Evolutionary conservation across 2,888 invertebrate genomes (phyloP), one percentile per base, ranked within the genome.

Genomic region (Ophion ventricosus): DNA sequence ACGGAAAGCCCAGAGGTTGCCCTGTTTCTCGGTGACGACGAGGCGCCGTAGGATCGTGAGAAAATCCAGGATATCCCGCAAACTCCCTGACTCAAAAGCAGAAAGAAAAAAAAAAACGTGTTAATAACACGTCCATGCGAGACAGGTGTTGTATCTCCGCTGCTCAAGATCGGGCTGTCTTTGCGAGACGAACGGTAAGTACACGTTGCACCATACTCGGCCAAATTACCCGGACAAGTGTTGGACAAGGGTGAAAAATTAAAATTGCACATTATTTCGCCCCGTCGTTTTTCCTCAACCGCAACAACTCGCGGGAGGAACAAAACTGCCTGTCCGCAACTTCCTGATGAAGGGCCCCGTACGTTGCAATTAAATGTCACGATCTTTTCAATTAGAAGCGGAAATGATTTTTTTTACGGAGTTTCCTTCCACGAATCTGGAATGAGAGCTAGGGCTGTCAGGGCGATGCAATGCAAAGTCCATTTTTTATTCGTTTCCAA

Each of bases 31-130:
- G 35, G 57, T 54, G 76, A 26, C 69, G 77, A 61, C 29, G 61
- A 49, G 54, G n/a, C 20, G n/a, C 10, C 64, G 49, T 49, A 49
- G 26, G 23, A 81, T 81, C 91, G 90, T 91, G 91, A 90, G 91
- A 91, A 91, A 90, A 87, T 83, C 80, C 82, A 77, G 84, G 78
- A 85, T 87, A 83, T 85, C 85, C 40, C 43, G 57, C 54, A n/a
- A 29, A 35, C 59, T 40, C 67, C 49, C 56, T 20, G 43, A 11
- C n/a, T 54, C 14, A 64, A 29, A 84, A 25, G 49, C 59, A 57
- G 54, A 54, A 80, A 75, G 54, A 61, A 40, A 79, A 78, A 75
- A 57, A 61, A 40, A 79, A 78, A 79, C 82, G 76, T 57, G 72
- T 78, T 80, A 85, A 82, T 89, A 72, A 76, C 66, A 66, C 69